phyloP scores from a whole-genome alignment of 2,113 vertebrate species.

The Podiceps cristatus region DNA sequence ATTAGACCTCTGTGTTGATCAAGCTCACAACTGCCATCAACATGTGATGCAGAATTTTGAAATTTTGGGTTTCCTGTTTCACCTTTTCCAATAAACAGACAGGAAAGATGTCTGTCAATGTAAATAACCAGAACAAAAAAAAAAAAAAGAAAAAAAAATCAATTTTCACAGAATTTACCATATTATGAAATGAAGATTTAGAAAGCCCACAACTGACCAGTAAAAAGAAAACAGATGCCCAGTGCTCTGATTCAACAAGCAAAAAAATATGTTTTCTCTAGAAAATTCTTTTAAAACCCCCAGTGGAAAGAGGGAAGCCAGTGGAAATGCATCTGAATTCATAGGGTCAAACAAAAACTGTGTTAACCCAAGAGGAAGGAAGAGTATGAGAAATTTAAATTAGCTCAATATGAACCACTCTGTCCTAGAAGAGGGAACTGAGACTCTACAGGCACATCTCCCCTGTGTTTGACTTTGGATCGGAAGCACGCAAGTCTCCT shows the following conservation, averaged over 20 bases:
- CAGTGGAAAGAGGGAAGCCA: background rate
- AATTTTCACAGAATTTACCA: background rate
- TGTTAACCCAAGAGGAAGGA: background rate
- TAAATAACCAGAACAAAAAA: background rate
- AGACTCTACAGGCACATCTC: background rate
- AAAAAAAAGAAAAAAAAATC: too few relatives aligned
- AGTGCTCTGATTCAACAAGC: background rate
- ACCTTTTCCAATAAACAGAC: background rate
- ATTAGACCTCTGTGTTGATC: background rate
- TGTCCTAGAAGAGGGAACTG: background rate
- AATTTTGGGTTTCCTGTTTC: conserved; percentile 34
- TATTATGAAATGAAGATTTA: background rate
- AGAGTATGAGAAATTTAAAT: background rate
- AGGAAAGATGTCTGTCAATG: background rate
- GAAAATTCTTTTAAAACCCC: background rate
- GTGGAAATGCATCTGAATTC: background rate
- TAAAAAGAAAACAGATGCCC: background rate
- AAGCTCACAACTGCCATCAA: background rate
- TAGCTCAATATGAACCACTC: background rate
- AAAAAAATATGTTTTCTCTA: background rate
- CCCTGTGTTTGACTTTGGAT: accelerated
- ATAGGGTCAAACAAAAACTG: background rate
- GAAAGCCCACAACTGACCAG: background rate
- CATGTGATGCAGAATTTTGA: background rate
- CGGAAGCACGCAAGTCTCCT: background rate